phyloP scores from a whole-genome alignment of 2,888 invertebrate species.

The Sinelater perroti region DNA sequence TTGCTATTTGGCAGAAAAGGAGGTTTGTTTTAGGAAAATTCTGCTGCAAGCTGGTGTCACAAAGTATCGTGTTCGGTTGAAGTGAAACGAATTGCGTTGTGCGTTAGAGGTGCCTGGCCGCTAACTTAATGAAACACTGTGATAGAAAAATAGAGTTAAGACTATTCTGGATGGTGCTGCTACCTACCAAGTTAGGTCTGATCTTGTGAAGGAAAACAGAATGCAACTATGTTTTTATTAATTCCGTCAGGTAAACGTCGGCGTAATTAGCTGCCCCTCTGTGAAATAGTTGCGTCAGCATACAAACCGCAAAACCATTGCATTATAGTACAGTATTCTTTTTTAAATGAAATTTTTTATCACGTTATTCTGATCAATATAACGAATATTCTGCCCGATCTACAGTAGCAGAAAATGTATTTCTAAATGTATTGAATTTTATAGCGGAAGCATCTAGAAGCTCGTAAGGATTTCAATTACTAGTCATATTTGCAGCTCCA shows the following conservation, averaged over 20 bases:
- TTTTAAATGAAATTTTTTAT: not conserved
- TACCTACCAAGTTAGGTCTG: slow-evolving; percentile 11
- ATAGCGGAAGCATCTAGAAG: too few relatives aligned
- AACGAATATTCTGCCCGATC: too few relatives aligned
- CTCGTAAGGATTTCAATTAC: too few relatives aligned
- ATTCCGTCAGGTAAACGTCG: too few relatives aligned
- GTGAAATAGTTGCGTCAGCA: too few relatives aligned
- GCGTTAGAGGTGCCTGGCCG: not conserved
- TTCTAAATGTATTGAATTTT: too few relatives aligned
- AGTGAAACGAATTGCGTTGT: not conserved
- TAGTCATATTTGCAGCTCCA: too few relatives aligned
- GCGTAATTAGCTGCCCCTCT: too few relatives aligned
- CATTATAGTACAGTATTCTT: not conserved
- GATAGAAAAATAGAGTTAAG: slow-evolving; percentile 14
- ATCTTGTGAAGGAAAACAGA: not conserved
- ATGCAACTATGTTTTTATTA: too few relatives aligned
- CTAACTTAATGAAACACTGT: slow-evolving; percentile 13
- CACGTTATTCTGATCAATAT: too few relatives aligned
- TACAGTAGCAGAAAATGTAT: too few relatives aligned
- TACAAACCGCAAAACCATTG: not conserved
- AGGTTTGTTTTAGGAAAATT: slow-evolving; percentile 72
- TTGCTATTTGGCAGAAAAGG: slow-evolving; percentile 87
- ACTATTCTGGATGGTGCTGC: not conserved
- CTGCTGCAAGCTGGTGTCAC: not conserved
- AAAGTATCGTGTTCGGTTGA: not conserved